Base-by-base conservation (phyloP, 2,797 vertebrate species). In the Platyrinchus mystaceus region DNA sequence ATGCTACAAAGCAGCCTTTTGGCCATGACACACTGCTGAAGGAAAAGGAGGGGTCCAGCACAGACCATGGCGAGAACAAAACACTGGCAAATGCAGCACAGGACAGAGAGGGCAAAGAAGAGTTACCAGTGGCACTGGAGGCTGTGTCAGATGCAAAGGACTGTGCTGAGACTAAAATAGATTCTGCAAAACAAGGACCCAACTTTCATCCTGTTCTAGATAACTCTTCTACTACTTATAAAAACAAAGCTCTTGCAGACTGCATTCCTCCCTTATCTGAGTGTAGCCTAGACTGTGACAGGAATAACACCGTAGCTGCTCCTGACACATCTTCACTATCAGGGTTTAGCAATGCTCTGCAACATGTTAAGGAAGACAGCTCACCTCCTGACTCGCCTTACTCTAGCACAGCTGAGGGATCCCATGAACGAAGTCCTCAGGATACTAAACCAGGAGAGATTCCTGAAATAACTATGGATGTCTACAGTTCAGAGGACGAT, bases 401-500 rank as follows among this genome's bases (percentile, higher is more conserved):
- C 62, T 66, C 10, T 23, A 44, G 36, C 37, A 82, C 34, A 68
- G 62, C 23, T 41, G 44, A 80, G 93, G 49, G n/a, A 85, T 39
- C 32, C 30, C 32, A 36, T 26, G 67, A 16, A 55, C 62, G 66
- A 70, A 64, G n/a, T 49, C 46, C 28, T 46, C 73, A 41, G 24
- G 37, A 80, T 11, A 46, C 30, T 27, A 50, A 67, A 43, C 0
- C 13, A 30, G 66, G 23, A 70, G 73, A 78, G 49, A 92, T 90
- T 88, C 97, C 96, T 16, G 32, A 94, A 64, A 93, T 97, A 85
- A 55, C 46, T 47, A 71, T 97, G 90, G 87, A 83, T 0, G 34
- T 94, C 7, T 97, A 50, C 24, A 86, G 78, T 59, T 96, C 96
- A 20, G 97, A 97, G 30, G 97, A 96, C 17, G 67, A 55, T 62